Percentiles rank a stretch among this genome's conserved stretches.
These are phyloP conservation scores for Himalopsyche kuldschensis DNA, from an alignment of 2,888 invertebrate species.

Conservation along the genomic window DNA sequence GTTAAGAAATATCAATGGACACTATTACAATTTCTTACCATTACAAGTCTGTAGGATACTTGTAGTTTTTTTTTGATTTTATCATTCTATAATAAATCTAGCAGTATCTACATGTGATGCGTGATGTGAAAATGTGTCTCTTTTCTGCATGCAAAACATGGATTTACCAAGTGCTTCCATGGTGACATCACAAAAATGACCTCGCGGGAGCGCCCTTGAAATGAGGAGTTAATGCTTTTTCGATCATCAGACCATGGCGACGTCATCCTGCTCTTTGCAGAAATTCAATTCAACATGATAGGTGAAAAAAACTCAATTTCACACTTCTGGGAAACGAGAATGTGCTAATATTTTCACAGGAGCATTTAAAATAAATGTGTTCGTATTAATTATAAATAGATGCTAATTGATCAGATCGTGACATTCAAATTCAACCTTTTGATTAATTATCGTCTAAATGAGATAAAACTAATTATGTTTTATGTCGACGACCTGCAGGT, in stretches of 20 bases:
- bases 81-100: too few species aligned
- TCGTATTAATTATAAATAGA: background rate
- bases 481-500: background rate
- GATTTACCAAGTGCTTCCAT: background rate
- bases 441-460: background rate
- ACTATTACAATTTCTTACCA: too few species aligned
- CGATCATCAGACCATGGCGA: background rate
- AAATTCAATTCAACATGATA: background rate
- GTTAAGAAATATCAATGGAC: too few species aligned
- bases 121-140: too few species aligned
- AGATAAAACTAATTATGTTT: background rate
- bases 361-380: background rate
- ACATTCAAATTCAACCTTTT: background rate
- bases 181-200: background rate
- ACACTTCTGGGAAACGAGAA: background rate
- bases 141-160: background rate
- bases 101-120: too few species aligned
- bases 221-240: background rate
- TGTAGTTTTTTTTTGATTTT: too few species aligned
- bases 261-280: background rate
- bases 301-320: background rate
- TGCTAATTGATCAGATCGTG: too few species aligned
- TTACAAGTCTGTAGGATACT: too few species aligned
- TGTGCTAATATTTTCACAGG: background rate
- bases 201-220: background rate